phyloP scores from a whole-genome alignment of 2,888 invertebrate species.

The Agrilus biguttatus region DNA sequence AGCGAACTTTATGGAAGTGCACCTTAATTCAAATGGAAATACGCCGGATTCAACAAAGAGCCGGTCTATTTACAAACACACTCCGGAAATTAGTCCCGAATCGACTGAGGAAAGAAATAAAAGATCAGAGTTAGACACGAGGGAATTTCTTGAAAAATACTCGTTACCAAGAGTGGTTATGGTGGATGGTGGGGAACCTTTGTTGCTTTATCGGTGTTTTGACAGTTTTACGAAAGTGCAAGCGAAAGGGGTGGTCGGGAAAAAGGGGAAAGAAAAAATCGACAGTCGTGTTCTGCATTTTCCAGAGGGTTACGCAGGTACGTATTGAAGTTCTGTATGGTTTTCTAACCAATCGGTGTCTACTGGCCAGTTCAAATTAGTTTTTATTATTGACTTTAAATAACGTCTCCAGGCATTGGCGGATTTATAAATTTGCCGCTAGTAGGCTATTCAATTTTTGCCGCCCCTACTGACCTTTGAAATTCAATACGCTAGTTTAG shows the following conservation, averaged over 20 bases:
- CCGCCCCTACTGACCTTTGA: no score
- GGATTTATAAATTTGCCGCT: no score
- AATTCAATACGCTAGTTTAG: no score
- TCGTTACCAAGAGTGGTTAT: constrained; percentile 45
- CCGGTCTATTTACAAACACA: constrained; percentile 12
- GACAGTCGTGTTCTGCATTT: constrained; percentile 46
- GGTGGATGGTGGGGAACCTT: constrained; percentile 41
- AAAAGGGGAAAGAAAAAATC: constrained; percentile 37
- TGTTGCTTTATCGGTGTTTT: constrained; percentile 47
- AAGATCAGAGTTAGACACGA: constrained; percentile 23
- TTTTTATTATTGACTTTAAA: no score
- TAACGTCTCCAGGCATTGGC: no score
- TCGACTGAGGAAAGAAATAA: constrained; percentile 18
- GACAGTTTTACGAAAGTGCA: constrained; percentile 48
- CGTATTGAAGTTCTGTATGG: constrained; percentile 18
- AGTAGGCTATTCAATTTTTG: no score
- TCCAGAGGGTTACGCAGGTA: constrained; percentile 53
- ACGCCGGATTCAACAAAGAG: constrained; percentile 23
- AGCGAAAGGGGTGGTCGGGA: constrained; percentile 41
- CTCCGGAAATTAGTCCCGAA: constrained; percentile 18
- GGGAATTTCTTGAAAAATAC: constrained; percentile 47
- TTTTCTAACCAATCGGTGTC: no score
- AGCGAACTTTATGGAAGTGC: constrained; percentile 31
- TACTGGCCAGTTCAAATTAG: no score
- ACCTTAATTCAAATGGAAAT: constrained; percentile 28